Base-by-base conservation (phyloP, 2,888 invertebrate genomes). In the Limnephilus rhombicus region DNA sequence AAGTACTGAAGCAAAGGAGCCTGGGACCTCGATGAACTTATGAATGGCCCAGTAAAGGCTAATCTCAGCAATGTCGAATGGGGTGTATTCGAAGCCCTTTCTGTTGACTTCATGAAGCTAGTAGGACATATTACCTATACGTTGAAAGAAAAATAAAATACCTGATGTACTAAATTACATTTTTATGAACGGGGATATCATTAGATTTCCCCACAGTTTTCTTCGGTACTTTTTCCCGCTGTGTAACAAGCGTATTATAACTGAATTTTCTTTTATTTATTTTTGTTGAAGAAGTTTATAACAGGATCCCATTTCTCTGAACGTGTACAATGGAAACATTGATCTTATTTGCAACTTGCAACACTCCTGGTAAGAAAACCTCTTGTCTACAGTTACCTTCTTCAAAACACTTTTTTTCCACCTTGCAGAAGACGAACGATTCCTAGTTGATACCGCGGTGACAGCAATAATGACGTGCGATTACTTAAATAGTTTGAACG, bases 61-160 rank as follows among this genome's bases (percentile, higher is more conserved):
- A 97, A 97, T 85, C 96, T 98, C 0, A 95, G 95, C 0, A 95
- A 97, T 89, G 97, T 98, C 3, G 95, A 94, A 0, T 98, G 98
- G 97, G 97, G 92, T 0, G 98, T 98, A 0, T 98, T 98, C 94
- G 94, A 94, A 41, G 94, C 95, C 49, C 96, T 98, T 80, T 94
- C 94, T 13, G 96, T 94, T 11, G 98, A 98, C 94, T 98, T 98
- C 94, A 98, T 98, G 98, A 98, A 97, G 94, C 98, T 98, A 0
- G 98, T 97, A 41, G 97, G 97, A 3, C 95, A 97, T 92, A 95
- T 96, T 94, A 97, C 97, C 1, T 34, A n/a, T n/a, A n/a, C n/a
- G n/a, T n/a, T n/a, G n/a, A n/a, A n/a, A n/a, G n/a, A n/a, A n/a
- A n/a, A n/a, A n/a, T 34, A 3, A 34, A 34, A 34, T 34, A 34